Percentiles rank a stretch among this genome's conserved stretches.
These are phyloP conservation scores for Protomyctophum bolini DNA, from an alignment of 2,113 vertebrate genomes.

Conservation along the genomic window DNA sequence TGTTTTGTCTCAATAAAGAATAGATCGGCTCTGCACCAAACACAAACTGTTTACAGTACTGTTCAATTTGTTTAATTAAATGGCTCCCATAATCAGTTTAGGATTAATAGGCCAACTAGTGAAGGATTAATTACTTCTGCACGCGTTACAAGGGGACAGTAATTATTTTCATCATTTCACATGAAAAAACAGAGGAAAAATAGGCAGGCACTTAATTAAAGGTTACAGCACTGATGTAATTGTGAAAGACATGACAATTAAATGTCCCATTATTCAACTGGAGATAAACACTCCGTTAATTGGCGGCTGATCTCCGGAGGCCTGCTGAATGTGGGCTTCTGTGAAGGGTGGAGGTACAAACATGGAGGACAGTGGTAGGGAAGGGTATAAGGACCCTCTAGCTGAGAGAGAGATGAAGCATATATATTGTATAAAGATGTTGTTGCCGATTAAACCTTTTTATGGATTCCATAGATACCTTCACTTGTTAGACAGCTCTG, in stretches of 20 bases:
- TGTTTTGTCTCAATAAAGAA: no score
- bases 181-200: conserved; percentile 65
- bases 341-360: conserved; percentile 61
- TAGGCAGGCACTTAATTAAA: conserved; percentile 76
- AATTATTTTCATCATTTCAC: conserved; percentile 73
- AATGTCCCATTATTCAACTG: conserved; percentile 75
- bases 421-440: no score
- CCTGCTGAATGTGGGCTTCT: conserved; percentile 39
- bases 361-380: conserved; percentile 31
- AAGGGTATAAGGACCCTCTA: conserved; percentile 22
- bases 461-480: no score
- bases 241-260: conserved; percentile 81
- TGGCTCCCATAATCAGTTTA: conserved; percentile 53
- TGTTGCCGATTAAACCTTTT: no score
- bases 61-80: conserved; percentile 55
- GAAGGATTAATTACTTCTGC: conserved; percentile 72
- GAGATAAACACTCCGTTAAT: conserved; percentile 64
- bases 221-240: conserved; percentile 74
- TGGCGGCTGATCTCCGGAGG: conserved; percentile 62
- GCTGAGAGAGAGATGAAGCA: no score
- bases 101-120: conserved; percentile 68
- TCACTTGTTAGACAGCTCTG: no score
- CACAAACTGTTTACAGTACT: conserved; percentile 12
- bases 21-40: conserved; percentile 10
- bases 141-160: conserved; percentile 71